phyloP scores from a whole-genome alignment of 2,797 vertebrate genomes.

The Podargus strigoides region DNA sequence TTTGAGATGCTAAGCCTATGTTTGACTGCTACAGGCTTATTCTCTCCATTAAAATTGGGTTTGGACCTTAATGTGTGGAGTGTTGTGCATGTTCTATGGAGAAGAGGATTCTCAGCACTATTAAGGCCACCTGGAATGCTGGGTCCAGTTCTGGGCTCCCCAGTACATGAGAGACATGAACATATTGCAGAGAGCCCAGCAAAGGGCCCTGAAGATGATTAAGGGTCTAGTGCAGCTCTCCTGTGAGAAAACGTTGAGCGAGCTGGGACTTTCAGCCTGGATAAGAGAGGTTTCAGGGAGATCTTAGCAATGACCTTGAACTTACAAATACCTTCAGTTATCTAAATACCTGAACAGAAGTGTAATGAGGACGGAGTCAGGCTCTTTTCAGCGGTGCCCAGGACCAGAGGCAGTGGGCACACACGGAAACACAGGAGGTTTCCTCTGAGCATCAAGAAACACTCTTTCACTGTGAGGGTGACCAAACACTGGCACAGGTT shows the following conservation, averaged over 20 bases:
- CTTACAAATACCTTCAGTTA: not conserved
- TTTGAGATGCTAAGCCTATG: not conserved
- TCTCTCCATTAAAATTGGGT: not conserved
- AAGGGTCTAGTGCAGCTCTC: not conserved
- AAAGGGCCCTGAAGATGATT: not conserved
- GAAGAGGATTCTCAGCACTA: not conserved
- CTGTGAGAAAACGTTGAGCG: not conserved
- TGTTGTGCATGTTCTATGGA: not conserved
- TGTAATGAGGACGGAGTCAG: not conserved
- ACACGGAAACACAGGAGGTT: not conserved
- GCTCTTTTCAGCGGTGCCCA: not conserved
- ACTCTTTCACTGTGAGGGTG: not conserved
- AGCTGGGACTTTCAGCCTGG: not conserved
- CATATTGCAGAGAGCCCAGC: not conserved
- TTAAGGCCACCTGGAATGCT: not conserved
- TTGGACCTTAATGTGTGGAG: not conserved
- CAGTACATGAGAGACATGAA: not conserved
- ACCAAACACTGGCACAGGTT: no score
- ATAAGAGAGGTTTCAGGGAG: not conserved
- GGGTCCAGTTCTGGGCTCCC: not conserved
- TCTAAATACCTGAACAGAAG: not conserved
- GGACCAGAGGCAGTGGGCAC: not conserved
- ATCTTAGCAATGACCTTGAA: not conserved
- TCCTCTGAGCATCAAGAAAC: not conserved
- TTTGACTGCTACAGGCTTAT: not conserved